Base-by-base conservation (phyloP, 1,140 invertebrate genomes). In the Brachionus paranguensis region DNA sequence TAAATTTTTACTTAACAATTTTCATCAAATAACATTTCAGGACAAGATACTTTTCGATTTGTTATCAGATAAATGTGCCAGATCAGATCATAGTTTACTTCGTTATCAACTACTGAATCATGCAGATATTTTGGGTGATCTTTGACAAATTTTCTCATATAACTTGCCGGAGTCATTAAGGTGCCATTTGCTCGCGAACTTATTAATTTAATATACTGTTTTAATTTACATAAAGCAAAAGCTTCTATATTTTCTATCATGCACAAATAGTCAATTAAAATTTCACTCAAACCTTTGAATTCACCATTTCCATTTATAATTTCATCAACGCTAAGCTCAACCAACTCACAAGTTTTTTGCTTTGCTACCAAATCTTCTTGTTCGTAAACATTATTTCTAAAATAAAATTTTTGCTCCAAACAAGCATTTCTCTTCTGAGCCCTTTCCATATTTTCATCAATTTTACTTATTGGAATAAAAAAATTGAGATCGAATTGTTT, bases 401-500 rank as follows among this genome's bases (percentile, higher is more conserved):
- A 98, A 94, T 95, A 97, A 90, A 98, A 97, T 87, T 94, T 94
- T 88, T 95, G 91, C 55, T 91, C 90, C 64, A 91, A 90, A 27
- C 95, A 92, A 20, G 97, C 96, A 89, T 97, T 93, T 72, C 93
- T 91, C 88, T 94, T 94, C 90, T 98, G 96, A 10, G 96, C 96
- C 72, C 92, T 93, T 86, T 94, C 92, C 96, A 99, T 97, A 90
- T 99, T 99, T 90, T 98, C 96, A 89, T 98, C 97, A 55, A 99
- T 95, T 93, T 94, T 97, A 86, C 96, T 98, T 85, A 99, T 98
- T 8, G 97, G 97, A 89, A 99, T 96, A 1, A 99, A 91, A 86
- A 99, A 94, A 90, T 98, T 97, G 11, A 99, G 91, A 86, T 96
- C 93, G 90, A 97, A 99, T 14, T 96, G 96, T 24, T 99, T 91